Conservation (phyloP, 2,797 vertebrate species). For the Pangasius macronema region DNA sequence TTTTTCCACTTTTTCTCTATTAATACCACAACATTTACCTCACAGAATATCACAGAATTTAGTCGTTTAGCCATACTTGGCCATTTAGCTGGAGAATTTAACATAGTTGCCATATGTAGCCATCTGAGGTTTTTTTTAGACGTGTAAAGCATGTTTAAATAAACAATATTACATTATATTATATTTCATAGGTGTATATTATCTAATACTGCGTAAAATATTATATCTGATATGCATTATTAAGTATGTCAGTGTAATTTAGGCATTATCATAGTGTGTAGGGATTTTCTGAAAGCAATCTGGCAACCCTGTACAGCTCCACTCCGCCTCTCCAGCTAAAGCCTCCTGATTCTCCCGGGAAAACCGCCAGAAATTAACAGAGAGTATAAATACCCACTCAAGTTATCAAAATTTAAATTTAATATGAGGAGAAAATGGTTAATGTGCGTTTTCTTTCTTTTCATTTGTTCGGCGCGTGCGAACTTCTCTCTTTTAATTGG, state of each 20-base stretch:
- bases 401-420: background rate
- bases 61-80: background rate
- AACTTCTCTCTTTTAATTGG: conserved; percentile 9
- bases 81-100: background rate
- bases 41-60: background rate
- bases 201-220: background rate
- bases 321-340: conserved; percentile 24
- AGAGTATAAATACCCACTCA: background rate
- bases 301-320: conserved; percentile 12
- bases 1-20: background rate
- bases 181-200: background rate
- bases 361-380: conserved; percentile 19
- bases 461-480: background rate
- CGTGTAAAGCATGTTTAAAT: background rate
- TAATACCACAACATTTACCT: background rate
- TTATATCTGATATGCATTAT: background rate
- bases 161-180: background rate
- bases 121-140: background rate
- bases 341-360: background rate
- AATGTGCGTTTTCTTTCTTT: background rate
- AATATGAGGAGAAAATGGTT: background rate
- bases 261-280: too few relatives aligned
- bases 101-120: background rate
- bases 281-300: background rate
- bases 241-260: background rate